Evolutionary conservation across 2,888 invertebrate species (phyloP), one percentile per base, ranked within the genome.

Genomic region (Oeneis ivallda): DNA sequence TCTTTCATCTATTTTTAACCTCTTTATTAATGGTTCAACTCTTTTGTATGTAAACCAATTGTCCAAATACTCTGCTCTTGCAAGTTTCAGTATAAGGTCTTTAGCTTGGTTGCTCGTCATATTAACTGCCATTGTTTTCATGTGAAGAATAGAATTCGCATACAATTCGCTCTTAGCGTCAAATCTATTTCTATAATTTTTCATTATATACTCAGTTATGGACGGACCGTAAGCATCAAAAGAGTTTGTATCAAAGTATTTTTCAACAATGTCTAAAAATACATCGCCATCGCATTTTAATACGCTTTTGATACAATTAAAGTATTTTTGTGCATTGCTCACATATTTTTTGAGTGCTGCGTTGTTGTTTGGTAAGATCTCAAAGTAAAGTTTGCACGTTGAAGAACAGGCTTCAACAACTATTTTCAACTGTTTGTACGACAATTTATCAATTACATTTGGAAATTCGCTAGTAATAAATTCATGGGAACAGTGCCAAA

Each of bases 21-120:
- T 73, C 69, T 82, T 84, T 13, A 86, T 70, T 1, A 85, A 70
- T 2, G 82, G 81, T 67, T 86, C 85, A 0, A 83, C 79, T 9
- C 67, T 72, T 70, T 81, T 77, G 62, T 83, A 86, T 2, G 75
- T 64, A 63, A 87, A 83, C 77, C 79, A 80, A 43, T 64, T 17
- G 8, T 65, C 41, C 9, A 87, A 67, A 62, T 79, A 87, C n/a
- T 78, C 73, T 8, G 86, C 83, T 62, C 75, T 71, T 0, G 83
- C 85, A 47, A 86, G 59, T 62, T 72, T 75, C 0, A 82, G 10
- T 2, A 84, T 70, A 0, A 84, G 65, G 4, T 81, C 74, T 71
- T 82, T 81, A 32, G 80, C 80, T 69, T 87, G 84, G 1, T 79
- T 76, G 39, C 67, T 68, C 13, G 60, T 77, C 13, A 87, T 75